Conservation (phyloP, 2,888 invertebrate genomes). For the Drosophila fulvimacula region DNA sequence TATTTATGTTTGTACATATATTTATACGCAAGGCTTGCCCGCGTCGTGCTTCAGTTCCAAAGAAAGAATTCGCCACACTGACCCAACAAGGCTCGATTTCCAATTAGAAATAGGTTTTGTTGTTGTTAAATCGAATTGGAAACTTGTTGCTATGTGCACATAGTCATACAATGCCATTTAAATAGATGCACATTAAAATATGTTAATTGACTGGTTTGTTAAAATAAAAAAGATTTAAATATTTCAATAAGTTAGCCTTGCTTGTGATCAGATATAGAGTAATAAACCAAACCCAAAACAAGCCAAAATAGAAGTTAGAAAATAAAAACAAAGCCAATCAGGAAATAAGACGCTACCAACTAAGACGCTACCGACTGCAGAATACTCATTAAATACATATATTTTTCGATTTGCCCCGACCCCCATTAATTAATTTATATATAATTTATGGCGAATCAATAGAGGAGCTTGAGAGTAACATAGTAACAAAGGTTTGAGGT, state of each 20-base stretch:
- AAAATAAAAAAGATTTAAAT: background rate
- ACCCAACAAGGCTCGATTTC: background rate
- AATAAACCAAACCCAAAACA: background rate
- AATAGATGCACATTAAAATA: background rate
- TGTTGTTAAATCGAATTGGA: background rate
- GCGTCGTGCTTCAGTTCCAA: conserved; percentile 41
- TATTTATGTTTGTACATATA: no score
- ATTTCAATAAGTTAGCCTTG: background rate
- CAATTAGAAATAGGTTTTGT: background rate
- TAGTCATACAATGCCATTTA: background rate
- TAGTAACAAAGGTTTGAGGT: no score
- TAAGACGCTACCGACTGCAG: no score
- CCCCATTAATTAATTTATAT: no score
- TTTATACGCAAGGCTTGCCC: background rate
- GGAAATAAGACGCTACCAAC: no score
- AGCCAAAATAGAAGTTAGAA: background rate
- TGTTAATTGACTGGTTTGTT: background rate
- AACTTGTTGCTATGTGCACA: conserved; percentile 15
- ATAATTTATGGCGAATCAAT: no score
- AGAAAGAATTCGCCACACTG: conserved; percentile 4
- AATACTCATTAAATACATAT: no score
- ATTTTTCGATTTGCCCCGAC: no score
- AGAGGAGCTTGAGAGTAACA: no score
- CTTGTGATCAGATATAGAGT: no score
- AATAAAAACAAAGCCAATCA: conserved; percentile 20